Evolutionary conservation across 2,888 invertebrate genomes (phyloP), one percentile per base, ranked within the genome.

Genomic region (Orgyia antiqua): DNA sequence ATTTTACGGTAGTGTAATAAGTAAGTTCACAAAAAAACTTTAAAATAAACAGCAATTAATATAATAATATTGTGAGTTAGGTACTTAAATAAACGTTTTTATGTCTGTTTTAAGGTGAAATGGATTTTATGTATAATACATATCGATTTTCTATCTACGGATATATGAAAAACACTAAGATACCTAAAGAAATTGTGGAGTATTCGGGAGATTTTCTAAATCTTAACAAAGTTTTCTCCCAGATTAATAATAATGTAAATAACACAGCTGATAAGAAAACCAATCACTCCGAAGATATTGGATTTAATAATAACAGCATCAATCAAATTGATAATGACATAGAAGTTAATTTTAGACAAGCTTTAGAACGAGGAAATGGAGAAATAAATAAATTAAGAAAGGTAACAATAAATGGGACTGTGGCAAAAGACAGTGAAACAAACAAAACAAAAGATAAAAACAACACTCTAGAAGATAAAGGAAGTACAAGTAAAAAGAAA

Each of bases 321-420:
- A 9, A 20, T 13, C 25, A 39, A 28, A 49, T 36, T 23, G 61
- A 39, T 20, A 48, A 45, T 19, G 53, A 63, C 25, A 45, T 51
- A 18, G 51, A 65, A 37, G 38, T 53, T 1, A 39, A 27, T 34
- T 52, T 61, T 26, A 50, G 58, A 35, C 59, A 60, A 29, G 47
- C 55, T 1, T 24, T 62, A 3, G 51, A 58, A 4, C 50, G 54
- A 50, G 58, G 55, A 10, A 43, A 24, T 27, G n/a, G n/a, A 12
- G n/a, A 1, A 1, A 31, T 37, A 26, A 36, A 9, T 10, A 23
- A 31, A 4, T 18, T 13, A 1, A 25, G 2, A 0, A 21, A 27
- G 27, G 26, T 21, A 0, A 24, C 24, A 10, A 10, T n/a, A 18
- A 36, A 27, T 28, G 21, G 39, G 1, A 30, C 27, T 23, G 0